Conservation (phyloP, 2,113 vertebrate genomes). For the Hippocampus zosterae region DNA sequence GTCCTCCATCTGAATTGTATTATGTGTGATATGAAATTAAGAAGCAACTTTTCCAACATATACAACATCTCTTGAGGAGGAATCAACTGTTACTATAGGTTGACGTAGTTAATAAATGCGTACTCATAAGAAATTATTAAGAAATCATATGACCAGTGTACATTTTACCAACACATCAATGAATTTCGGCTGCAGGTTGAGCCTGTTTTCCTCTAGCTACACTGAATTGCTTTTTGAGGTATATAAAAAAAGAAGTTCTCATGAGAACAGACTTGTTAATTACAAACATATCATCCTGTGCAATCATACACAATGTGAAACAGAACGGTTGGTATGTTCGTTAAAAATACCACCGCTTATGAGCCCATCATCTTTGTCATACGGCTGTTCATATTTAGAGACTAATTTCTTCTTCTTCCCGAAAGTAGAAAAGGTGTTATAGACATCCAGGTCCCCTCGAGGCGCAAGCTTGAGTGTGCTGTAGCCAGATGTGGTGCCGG, state of each 20-base stretch:
- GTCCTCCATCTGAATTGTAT: slow-evolving; percentile 5
- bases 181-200: not conserved
- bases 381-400: slow-evolving; percentile 70
- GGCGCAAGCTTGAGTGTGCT: slow-evolving; percentile 72
- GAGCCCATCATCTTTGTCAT: slow-evolving; percentile 63
- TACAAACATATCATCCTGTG: not conserved
- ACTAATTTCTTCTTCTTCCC: slow-evolving; percentile 83
- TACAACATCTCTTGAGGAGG: not conserved
- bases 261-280: not conserved
- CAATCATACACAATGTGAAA: not conserved
- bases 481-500: slow-evolving; percentile 73
- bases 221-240: not conserved
- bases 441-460: slow-evolving; percentile 73
- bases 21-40: slow-evolving; percentile 2
- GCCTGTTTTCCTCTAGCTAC: not conserved
- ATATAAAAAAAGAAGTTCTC: not conserved
- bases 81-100: not conserved
- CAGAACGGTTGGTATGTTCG: slow-evolving; percentile 21
- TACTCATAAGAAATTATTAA: not conserved
- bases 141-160: not conserved
- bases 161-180: not conserved
- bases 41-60: not conserved
- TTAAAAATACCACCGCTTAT: slow-evolving; percentile 74
- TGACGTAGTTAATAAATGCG: not conserved
- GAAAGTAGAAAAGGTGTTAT: slow-evolving; percentile 88